Evolutionary conservation across 2,888 invertebrate species (phyloP).

Genomic region (Cryptus viduatorius): DNA sequence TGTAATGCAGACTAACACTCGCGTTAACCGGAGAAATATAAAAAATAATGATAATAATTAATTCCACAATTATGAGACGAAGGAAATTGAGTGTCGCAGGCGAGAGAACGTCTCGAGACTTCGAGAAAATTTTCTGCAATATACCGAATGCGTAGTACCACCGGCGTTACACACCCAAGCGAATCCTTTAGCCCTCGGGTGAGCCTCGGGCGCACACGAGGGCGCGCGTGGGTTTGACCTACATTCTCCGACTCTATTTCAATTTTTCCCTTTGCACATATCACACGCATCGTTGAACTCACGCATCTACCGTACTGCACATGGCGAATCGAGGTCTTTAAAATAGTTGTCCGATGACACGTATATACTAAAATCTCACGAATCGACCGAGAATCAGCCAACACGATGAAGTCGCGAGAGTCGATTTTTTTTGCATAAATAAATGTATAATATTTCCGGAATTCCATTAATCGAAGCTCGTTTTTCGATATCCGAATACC

Average conservation of each 20-base stretch:
- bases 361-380: not conserved
- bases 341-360: not conserved
- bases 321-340: not conserved
- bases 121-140: not conserved
- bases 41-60: not conserved
- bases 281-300: slow-evolving; percentile 36
- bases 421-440: not conserved
- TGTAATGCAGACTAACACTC: too few species aligned
- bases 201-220: slow-evolving; percentile 45
- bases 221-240: slow-evolving; percentile 62
- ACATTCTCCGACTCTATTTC: slow-evolving; percentile 45
- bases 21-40: too few species aligned
- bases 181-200: slow-evolving; percentile 37
- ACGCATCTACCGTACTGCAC: slow-evolving; percentile 5
- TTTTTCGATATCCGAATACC: not conserved
- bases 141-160: slow-evolving; percentile 5
- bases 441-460: not conserved
- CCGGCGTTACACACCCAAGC: slow-evolving; percentile 47
- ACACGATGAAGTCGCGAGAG: too few species aligned
- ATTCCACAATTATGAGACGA: not conserved
- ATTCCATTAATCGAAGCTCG: not conserved
- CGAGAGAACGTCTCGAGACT: not conserved
- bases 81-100: not conserved
- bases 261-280: slow-evolving; percentile 40
- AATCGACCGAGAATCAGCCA: too few species aligned